Evolutionary conservation across 2,888 invertebrate species (phyloP).

Genomic region (Uropetala carovei): DNA sequence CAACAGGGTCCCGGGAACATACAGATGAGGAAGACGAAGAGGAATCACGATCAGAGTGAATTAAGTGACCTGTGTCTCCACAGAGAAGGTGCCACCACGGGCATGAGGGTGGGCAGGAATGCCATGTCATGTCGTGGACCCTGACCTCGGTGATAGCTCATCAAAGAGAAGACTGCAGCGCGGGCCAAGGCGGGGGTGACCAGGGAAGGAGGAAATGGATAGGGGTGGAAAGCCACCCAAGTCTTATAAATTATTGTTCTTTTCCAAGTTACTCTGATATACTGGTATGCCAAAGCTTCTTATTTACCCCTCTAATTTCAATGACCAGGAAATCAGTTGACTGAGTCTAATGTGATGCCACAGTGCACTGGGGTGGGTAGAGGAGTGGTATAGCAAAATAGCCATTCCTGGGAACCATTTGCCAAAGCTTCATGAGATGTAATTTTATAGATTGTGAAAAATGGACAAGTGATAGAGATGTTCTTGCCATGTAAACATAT

Average conservation of each 20-base stretch:
- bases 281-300: slow-evolving; percentile 36
- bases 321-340: slow-evolving; percentile 26
- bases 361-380: neutral
- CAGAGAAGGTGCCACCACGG: neutral
- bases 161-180: slow-evolving; percentile 35
- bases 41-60: slow-evolving; percentile 46
- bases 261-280: slow-evolving; percentile 20
- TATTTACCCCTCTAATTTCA: neutral
- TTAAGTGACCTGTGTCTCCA: neutral
- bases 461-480: slow-evolving; percentile 46
- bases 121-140: neutral
- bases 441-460: slow-evolving; percentile 40
- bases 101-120: slow-evolving; percentile 33
- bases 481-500: slow-evolving; percentile 35
- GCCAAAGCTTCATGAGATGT: slow-evolving; percentile 40
- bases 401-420: slow-evolving; percentile 20
- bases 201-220: neutral
- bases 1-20: slow-evolving; percentile 18
- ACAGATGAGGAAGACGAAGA: slow-evolving; percentile 61
- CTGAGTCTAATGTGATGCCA: slow-evolving; percentile 50
- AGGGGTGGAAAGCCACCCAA: neutral
- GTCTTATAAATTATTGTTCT: slow-evolving; percentile 8
- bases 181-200: neutral
- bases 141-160: neutral
- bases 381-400: neutral